phyloP scores from a whole-genome alignment of 1,140 invertebrate species.

The Drosophila malerkotliana region DNA sequence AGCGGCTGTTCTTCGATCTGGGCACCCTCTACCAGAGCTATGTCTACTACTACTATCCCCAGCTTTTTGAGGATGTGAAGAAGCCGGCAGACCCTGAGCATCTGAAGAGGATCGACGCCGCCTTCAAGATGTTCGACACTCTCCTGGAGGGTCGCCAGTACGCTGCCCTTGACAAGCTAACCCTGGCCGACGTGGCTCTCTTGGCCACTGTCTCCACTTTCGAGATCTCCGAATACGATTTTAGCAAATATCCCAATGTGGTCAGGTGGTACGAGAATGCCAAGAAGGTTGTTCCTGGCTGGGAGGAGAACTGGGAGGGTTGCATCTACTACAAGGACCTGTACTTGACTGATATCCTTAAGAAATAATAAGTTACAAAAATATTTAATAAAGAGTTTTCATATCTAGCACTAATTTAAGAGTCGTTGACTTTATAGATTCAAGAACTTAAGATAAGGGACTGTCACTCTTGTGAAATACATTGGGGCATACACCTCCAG shows the following conservation, averaged over 20 bases:
- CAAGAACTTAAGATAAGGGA: slow-evolving; percentile 9
- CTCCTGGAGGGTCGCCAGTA: slow-evolving; percentile 87
- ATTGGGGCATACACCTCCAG: background rate
- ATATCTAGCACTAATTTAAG: background rate
- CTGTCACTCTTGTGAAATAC: slow-evolving; percentile 29
- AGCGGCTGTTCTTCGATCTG: slow-evolving; percentile 89
- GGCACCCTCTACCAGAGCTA: slow-evolving; percentile 88
- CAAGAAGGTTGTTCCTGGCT: slow-evolving; percentile 88
- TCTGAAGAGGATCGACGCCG: slow-evolving; percentile 86
- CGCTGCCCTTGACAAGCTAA: slow-evolving; percentile 88
- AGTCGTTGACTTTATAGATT: slow-evolving; percentile 32
- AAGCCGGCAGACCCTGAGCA: slow-evolving; percentile 87
- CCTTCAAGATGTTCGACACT: slow-evolving; percentile 87
- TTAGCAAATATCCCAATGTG: slow-evolving; percentile 88
- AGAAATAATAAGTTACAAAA: slow-evolving; percentile 22
- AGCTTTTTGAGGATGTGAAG: slow-evolving; percentile 86
- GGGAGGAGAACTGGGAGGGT: slow-evolving; percentile 88
- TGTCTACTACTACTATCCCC: slow-evolving; percentile 87
- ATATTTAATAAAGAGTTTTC: slow-evolving; percentile 33
- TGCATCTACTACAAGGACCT: slow-evolving; percentile 84
- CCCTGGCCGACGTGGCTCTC: slow-evolving; percentile 89
- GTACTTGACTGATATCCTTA: slow-evolving; percentile 35
- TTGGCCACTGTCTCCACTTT: slow-evolving; percentile 87
- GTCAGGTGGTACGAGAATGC: slow-evolving; percentile 88
- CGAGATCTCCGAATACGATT: slow-evolving; percentile 87